These are phyloP conservation scores for Alectura lathami DNA, from an alignment of 2,113 vertebrate genomes.

Conservation along the genomic window DNA sequence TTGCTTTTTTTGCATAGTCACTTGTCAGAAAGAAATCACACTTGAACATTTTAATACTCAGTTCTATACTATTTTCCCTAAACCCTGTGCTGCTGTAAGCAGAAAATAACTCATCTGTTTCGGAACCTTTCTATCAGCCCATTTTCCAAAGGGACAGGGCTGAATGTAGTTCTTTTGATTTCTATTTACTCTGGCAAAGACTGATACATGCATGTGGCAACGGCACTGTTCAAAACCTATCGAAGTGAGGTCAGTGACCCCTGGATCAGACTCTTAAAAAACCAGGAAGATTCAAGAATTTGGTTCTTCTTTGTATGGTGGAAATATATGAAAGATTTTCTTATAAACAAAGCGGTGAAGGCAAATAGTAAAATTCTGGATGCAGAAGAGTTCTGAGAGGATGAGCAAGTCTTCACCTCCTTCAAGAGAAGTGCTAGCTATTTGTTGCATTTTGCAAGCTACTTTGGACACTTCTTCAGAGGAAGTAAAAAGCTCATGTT, in stretches of 20 bases:
- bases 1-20: background rate
- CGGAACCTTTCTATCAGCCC: background rate
- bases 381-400: background rate
- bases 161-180: background rate
- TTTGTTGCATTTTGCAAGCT: background rate
- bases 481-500: background rate
- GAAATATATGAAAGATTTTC: background rate
- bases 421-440: background rate
- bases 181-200: background rate
- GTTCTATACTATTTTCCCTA: background rate
- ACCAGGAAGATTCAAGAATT: background rate
- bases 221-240: background rate
- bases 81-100: background rate
- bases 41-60: background rate
- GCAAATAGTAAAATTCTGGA: background rate
- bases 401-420: background rate
- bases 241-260: background rate
- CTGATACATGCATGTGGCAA: background rate
- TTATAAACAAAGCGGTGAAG: background rate
- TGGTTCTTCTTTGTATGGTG: background rate
- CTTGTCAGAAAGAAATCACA: background rate
- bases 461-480: background rate
- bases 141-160: background rate
- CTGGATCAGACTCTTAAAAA: background rate
- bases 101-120: background rate